Conservation (phyloP, 1,140 invertebrate genomes). For the Proctacanthus coquilletti region DNA sequence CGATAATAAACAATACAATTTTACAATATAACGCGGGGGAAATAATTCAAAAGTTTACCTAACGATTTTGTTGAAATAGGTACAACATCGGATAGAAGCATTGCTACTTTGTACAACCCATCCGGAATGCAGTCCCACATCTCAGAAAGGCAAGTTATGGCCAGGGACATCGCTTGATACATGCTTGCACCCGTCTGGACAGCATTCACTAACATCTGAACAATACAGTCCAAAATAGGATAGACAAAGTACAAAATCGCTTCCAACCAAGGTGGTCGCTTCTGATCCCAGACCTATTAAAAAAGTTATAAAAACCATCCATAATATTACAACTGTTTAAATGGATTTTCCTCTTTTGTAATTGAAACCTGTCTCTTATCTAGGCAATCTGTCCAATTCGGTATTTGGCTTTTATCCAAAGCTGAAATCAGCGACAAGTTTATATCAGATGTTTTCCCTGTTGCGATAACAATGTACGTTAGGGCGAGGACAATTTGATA, state of each 20-base stretch:
- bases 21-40: not conserved
- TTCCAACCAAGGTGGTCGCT: conserved; percentile 53
- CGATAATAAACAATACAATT: not conserved
- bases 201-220: conserved; percentile 41
- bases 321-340: too few relatives aligned
- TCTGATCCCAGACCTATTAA: conserved; percentile 51
- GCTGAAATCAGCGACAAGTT: conserved; percentile 41
- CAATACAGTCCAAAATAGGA: conserved; percentile 42
- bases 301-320: not conserved
- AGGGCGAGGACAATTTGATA: conserved; percentile 37
- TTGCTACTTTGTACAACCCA: conserved; percentile 35
- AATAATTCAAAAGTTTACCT: too few relatives aligned
- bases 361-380: conserved; percentile 58
- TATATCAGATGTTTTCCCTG: conserved; percentile 43
- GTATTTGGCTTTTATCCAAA: conserved; percentile 37
- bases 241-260: conserved; percentile 45
- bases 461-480: conserved; percentile 38
- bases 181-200: conserved; percentile 53
- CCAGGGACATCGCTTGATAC: conserved; percentile 57
- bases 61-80: conserved; percentile 47
- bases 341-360: too few relatives aligned
- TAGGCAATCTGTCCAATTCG: conserved; percentile 48
- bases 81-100: conserved; percentile 43
- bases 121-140: conserved; percentile 45
- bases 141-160: conserved; percentile 48